A percentile compares a stretch with the other conserved stretches of the same genome.
Evolutionary conservation across 2,113 vertebrate genomes (phyloP).

Genomic region (Chaetodon auriga): DNA sequence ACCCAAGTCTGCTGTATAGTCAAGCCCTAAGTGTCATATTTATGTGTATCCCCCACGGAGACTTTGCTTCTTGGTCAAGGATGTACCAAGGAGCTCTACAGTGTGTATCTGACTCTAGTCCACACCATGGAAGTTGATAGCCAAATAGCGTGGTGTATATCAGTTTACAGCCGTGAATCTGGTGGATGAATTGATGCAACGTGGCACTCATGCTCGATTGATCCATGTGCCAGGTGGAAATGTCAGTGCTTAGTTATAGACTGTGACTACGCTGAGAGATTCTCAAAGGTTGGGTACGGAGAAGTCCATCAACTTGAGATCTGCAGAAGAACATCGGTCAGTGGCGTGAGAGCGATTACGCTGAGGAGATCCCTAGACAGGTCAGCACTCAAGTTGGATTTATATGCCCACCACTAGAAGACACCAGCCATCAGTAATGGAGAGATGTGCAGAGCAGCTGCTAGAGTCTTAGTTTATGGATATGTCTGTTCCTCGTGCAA

Average conservation of each 20-base stretch:
- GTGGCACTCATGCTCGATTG: slow-evolving; percentile 7
- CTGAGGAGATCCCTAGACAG: slow-evolving; percentile 35
- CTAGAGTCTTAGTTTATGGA: slow-evolving; percentile 19
- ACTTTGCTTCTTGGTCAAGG: not conserved
- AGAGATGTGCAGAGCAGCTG: slow-evolving; percentile 36
- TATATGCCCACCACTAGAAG: slow-evolving; percentile 34
- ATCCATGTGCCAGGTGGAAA: slow-evolving; percentile 39
- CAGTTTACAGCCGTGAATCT: not conserved
- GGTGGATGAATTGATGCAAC: slow-evolving; percentile 13
- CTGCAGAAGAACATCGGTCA: slow-evolving; percentile 36
- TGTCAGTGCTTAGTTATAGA: slow-evolving; percentile 32
- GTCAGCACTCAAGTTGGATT: slow-evolving; percentile 33
- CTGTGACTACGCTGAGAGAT: slow-evolving; percentile 1
- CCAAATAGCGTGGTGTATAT: not conserved
- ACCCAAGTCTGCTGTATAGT: not conserved
- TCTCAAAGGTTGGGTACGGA: slow-evolving; percentile 10
- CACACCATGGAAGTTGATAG: not conserved
- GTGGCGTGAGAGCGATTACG: slow-evolving; percentile 33
- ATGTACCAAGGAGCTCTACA: not conserved
- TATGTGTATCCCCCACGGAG: not conserved
- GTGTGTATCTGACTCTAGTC: not conserved
- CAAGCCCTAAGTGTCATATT: not conserved
- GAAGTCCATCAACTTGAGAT: slow-evolving; percentile 44
- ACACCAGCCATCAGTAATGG: slow-evolving; percentile 42
- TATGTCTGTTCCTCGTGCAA: slow-evolving; percentile 1